Conservation (phyloP, 1,140 invertebrate species). For the Lordiphosa mommai region DNA sequence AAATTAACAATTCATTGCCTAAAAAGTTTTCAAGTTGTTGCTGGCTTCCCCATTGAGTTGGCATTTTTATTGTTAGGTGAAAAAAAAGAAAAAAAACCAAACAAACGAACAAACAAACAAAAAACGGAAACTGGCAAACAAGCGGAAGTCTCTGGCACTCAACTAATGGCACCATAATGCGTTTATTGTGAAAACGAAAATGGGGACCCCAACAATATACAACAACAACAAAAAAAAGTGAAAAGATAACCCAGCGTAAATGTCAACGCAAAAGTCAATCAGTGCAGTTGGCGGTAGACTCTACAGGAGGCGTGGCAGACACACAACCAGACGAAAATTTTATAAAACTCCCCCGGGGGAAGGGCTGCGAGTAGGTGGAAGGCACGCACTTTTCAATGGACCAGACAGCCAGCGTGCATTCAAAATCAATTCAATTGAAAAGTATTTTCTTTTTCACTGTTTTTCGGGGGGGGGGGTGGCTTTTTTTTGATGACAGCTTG, state of each 20-base stretch:
- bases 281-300: conserved; percentile 27
- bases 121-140: conserved; percentile 73
- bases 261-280: conserved; percentile 76
- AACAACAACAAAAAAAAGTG: background rate
- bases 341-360: conserved; percentile 13
- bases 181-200: conserved; percentile 68
- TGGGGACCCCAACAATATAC: background rate
- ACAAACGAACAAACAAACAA: conserved; percentile 33
- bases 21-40: conserved; percentile 49
- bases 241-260: conserved; percentile 68
- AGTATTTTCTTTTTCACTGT: conserved; percentile 33
- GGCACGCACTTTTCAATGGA: conserved; percentile 69
- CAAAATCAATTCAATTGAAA: conserved; percentile 77
- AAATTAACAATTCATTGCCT: conserved; percentile 69
- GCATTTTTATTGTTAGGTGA: conserved; percentile 60
- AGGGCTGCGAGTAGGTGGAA: background rate
- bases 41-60: conserved; percentile 20
- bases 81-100: conserved; percentile 33
- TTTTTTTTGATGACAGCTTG: conserved; percentile 23
- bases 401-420: conserved; percentile 54
- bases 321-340: conserved; percentile 24
- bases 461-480: conserved; percentile 6
- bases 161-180: conserved; percentile 76
- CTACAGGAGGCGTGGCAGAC: conserved; percentile 29
- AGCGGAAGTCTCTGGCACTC: conserved; percentile 75